phyloP scores from a whole-genome alignment of 2,888 invertebrate species.

The Nycteola revayana region DNA sequence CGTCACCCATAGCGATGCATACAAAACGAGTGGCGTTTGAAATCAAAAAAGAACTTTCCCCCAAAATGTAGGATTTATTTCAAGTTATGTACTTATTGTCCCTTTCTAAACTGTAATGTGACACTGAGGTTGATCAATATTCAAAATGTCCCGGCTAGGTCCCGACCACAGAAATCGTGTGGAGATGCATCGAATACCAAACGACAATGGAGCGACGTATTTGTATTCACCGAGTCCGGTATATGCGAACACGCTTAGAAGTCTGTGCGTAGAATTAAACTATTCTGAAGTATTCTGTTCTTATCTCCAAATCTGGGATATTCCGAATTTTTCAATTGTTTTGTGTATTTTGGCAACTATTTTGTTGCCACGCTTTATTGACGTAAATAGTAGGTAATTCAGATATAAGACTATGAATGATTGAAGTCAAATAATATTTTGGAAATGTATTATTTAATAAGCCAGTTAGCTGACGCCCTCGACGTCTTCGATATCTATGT shows the following conservation, averaged over 20 bases:
- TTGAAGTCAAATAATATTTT: too few species aligned
- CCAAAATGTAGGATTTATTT: conserved; percentile 43
- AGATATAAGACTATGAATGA: too few species aligned
- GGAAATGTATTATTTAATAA: too few species aligned
- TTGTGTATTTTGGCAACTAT: too few species aligned
- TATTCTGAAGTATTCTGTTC: too few species aligned
- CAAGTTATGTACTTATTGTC: conserved; percentile 42
- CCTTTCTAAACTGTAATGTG: conserved; percentile 37
- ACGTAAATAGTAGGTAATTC: too few species aligned
- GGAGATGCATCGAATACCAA: conserved; percentile 65
- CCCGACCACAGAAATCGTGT: conserved; percentile 75
- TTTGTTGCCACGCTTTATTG: too few species aligned
- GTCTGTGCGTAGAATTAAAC: conserved; percentile 54
- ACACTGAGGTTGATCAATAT: conserved; percentile 62
- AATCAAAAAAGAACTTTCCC: conserved; percentile 58
- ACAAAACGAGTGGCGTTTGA: conserved; percentile 35
- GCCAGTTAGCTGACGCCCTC: too few species aligned
- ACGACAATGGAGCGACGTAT: conserved; percentile 40
- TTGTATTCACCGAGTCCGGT: conserved; percentile 63
- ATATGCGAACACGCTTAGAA: conserved; percentile 58
- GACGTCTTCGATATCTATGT: too few species aligned
- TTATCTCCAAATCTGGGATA: conserved; percentile 42
- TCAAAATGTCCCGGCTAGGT: conserved; percentile 62
- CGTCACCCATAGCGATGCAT: conserved; percentile 25
- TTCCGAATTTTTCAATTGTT: conserved; percentile 3